These are phyloP conservation scores for Gambusia affinis DNA, from an alignment of 2,113 vertebrate species.

Conservation along the genomic window DNA sequence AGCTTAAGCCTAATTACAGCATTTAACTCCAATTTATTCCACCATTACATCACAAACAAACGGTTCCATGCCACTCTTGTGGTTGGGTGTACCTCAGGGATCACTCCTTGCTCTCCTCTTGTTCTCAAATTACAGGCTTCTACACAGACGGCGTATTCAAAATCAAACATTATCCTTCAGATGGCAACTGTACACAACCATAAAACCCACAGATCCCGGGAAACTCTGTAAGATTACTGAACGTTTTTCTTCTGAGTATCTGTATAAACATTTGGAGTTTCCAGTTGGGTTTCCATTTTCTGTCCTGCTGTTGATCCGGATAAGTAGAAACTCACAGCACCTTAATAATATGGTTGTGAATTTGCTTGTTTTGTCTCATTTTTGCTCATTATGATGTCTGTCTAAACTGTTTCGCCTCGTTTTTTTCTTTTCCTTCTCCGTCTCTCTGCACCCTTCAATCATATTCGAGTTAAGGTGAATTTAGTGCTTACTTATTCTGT, in stretches of 20 bases:
- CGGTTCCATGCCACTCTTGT: not conserved
- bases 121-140: not conserved
- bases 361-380: not conserved
- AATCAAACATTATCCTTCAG: not conserved
- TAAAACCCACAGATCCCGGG: not conserved
- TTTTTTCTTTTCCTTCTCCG: not conserved
- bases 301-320: not conserved
- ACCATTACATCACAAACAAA: too few species aligned
- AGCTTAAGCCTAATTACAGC: too few species aligned
- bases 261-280: not conserved
- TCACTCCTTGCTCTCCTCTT: not conserved
- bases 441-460: slow-evolving; percentile 12
- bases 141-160: not conserved
- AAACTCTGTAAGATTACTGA: not conserved
- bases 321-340: not conserved
- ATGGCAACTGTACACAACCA: not conserved
- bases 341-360: not conserved
- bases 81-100: slow-evolving; percentile 2
- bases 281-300: not conserved
- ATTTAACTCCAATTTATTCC: too few species aligned
- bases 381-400: not conserved
- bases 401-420: slow-evolving; percentile 14
- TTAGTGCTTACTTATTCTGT: slow-evolving; percentile 66
- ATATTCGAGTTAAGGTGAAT: slow-evolving; percentile 27
- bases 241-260: not conserved